phyloP scores from a whole-genome alignment of 2,113 vertebrate genomes.

The Lepus timidus region DNA sequence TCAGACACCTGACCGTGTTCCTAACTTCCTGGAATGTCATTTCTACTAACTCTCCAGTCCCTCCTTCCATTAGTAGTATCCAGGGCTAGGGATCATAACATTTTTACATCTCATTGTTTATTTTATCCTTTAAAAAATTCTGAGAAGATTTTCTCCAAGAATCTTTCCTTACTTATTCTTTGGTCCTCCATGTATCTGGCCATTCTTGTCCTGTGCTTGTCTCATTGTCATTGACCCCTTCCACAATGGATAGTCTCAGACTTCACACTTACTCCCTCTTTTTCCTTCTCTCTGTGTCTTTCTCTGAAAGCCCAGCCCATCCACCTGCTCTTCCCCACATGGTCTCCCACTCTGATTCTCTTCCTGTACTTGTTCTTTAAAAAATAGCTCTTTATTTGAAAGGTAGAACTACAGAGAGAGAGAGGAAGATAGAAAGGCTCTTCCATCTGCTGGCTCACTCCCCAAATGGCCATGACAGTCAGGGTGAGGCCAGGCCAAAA shows the following conservation, averaged over 20 bases:
- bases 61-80: background rate
- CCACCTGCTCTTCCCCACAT: background rate
- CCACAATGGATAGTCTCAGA: too few species aligned
- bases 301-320: background rate
- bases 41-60: background rate
- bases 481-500: too few species aligned
- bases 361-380: too few species aligned
- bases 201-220: background rate
- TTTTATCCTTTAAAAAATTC: background rate
- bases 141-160: background rate
- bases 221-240: background rate
- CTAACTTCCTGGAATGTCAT: background rate
- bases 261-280: background rate
- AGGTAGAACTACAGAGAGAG: too few species aligned
- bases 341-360: too few species aligned
- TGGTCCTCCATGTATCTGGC: background rate
- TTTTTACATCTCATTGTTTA: background rate
- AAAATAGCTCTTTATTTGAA: too few species aligned
- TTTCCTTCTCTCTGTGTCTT: background rate
- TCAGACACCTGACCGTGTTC: background rate
- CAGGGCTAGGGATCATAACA: background rate
- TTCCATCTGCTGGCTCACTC: too few species aligned
- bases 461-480: too few species aligned
- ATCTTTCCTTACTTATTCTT: constrained; percentile 6
- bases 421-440: too few species aligned